Evolutionary conservation across 2,113 vertebrate species (phyloP).

Genomic region (Lipotes vexillifer): DNA sequence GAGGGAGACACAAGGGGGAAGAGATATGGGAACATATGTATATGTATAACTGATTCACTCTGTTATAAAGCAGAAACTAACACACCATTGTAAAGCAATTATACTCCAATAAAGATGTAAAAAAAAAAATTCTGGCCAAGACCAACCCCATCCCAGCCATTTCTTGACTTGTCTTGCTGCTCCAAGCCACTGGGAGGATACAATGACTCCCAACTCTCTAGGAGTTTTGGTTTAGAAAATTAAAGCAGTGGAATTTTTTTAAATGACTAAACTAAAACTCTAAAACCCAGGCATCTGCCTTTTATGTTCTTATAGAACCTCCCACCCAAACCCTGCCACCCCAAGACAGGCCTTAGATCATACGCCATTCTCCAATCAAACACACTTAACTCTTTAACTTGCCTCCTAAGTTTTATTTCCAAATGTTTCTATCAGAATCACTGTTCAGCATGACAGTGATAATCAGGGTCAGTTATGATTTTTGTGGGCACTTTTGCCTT

Average conservation of each 20-base stretch:
- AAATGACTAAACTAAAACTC: not conserved
- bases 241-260: not conserved
- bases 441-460: not conserved
- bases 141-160: not conserved
- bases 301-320: not conserved
- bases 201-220: not conserved
- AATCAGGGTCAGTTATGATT: not conserved
- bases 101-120: too few relatives aligned
- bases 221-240: not conserved
- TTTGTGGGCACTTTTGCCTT: not conserved
- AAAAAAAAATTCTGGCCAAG: not conserved
- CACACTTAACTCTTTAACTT: not conserved
- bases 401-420: not conserved
- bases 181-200: not conserved
- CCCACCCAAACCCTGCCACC: not conserved
- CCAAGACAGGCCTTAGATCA: not conserved
- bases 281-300: not conserved
- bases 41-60: too few relatives aligned
- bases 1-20: too few relatives aligned
- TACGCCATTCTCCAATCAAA: not conserved
- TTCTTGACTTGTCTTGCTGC: not conserved
- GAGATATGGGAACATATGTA: too few relatives aligned
- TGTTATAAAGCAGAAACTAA: too few relatives aligned
- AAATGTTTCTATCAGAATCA: not conserved
- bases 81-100: too few relatives aligned